Conservation (phyloP, 1,140 invertebrate genomes). For the Diprion similis region DNA sequence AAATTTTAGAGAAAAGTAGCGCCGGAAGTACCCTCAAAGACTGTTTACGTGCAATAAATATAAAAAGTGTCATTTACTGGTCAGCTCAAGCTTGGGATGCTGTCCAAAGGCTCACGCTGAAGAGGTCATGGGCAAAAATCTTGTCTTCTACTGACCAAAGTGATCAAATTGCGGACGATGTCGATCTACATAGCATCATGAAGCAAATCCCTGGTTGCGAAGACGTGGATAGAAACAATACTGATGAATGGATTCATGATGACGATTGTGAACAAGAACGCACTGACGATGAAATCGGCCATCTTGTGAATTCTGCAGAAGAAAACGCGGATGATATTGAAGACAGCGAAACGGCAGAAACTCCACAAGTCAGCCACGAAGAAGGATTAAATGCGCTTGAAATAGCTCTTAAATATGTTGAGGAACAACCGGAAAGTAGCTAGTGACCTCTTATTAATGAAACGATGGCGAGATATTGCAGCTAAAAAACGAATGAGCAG, state of each 20-base stretch:
- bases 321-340: not conserved
- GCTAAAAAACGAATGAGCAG: conserved; percentile 31
- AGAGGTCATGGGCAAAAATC: conserved; percentile 33
- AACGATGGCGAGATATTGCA: conserved; percentile 35
- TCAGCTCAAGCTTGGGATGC: conserved; percentile 34
- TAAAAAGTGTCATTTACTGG: conserved; percentile 38
- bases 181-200: conserved; percentile 27
- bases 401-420: conserved; percentile 30
- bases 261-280: conserved; percentile 25
- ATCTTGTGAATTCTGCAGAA: conserved; percentile 25
- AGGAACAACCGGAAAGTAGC: conserved; percentile 33
- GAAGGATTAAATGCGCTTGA: conserved; percentile 29
- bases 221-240: conserved; percentile 24
- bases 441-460: conserved; percentile 31
- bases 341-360: conserved; percentile 11
- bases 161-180: conserved; percentile 26
- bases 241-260: not conserved
- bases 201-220: conserved; percentile 25
- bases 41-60: conserved; percentile 32
- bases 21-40: conserved; percentile 28
- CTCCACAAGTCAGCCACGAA: conserved; percentile 11
- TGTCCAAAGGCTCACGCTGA: conserved; percentile 27
- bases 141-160: conserved; percentile 20
- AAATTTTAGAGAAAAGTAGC: conserved; percentile 33
- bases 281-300: conserved; percentile 29